Evolutionary conservation across 2,888 invertebrate genomes (phyloP).

Genomic region (Yponomeuta cagnagella): DNA sequence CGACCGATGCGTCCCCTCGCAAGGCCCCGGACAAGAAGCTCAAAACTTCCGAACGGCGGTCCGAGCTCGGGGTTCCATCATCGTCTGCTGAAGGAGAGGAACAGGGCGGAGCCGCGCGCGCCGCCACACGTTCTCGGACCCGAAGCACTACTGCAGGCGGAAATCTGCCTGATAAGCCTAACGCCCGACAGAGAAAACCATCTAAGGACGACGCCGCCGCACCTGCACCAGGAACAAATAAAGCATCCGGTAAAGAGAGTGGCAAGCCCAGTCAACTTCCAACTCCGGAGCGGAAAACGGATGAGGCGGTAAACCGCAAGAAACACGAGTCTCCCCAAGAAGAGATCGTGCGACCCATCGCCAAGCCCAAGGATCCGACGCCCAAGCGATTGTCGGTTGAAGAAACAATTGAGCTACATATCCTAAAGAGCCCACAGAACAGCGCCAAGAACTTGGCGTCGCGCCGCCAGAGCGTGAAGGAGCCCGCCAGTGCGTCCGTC

Average conservation of each 20-base stretch:
- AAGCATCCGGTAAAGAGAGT: slow-evolving; percentile 73
- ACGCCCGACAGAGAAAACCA: slow-evolving; percentile 70
- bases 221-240: slow-evolving; percentile 44
- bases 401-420: slow-evolving; percentile 24
- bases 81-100: slow-evolving; percentile 86
- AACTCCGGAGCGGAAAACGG: slow-evolving; percentile 78
- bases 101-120: slow-evolving; percentile 71
- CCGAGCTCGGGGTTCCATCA: slow-evolving; percentile 82
- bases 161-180: slow-evolving; percentile 79
- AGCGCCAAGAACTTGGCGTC: neutral
- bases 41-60: slow-evolving; percentile 88
- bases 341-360: neutral
- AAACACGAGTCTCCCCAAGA: slow-evolving; percentile 17
- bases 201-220: slow-evolving; percentile 57
- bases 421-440: slow-evolving; percentile 15
- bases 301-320: slow-evolving; percentile 75
- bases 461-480: neutral
- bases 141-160: slow-evolving; percentile 80
- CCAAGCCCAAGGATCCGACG: neutral
- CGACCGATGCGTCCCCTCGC: slow-evolving; percentile 25
- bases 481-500: neutral
- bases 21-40: slow-evolving; percentile 86
- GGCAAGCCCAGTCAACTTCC: slow-evolving; percentile 76
- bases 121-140: slow-evolving; percentile 79
- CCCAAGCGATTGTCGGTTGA: slow-evolving; percentile 1